Evolutionary conservation across 1,140 invertebrate genomes (phyloP), one percentile per base, ranked within the genome.

Genomic region (Scaptomyza montana): DNA sequence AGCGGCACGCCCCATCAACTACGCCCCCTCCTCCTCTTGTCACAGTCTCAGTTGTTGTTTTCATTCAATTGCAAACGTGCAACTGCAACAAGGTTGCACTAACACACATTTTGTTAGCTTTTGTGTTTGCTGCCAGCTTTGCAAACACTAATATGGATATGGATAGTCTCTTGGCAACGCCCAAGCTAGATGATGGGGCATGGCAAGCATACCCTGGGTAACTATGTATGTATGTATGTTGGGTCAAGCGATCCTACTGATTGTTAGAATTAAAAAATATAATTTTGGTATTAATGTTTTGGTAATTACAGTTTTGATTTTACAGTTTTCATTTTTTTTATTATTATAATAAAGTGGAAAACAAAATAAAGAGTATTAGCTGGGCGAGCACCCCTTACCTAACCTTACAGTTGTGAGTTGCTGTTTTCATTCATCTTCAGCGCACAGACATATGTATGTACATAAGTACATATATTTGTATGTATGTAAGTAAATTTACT

Each of bases 381-480:
- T n/a, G 6, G 56, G 47, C 43, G 28, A 33, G 10, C 25, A 59
- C 5, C 3, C 5, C 4, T 25, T 3, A 30, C 5, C 7, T 19
- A 39, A 39, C 13, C 16, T 50, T 33, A 63, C 43, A 69, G 41
- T 55, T 65, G 51, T 51, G n/a, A 45, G n/a, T 53, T 55, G 64
- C 66, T 72, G 64, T 71, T 72, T 72, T 72, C 69, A 72, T 72
- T 72, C 69, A 72, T 72, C 54, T 67, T 19, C 41, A 54, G 45
- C 50, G 33, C 59, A 36, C 28, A 25, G 45, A 47, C 45, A 60
- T n/a, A 28, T 45, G 55, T 45, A 45, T 30, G 41, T 25, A 5
- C 2, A 21, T 16, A 19, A 7, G 13, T 7, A 43, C 21, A 43
- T 9, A 43, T 9, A 12, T 43, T 36, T 43, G 30, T 21, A 5